A percentile compares a stretch with the other conserved stretches of the same genome.
Conservation (phyloP, 2,113 vertebrate species). For the Piprites chloris region DNA sequence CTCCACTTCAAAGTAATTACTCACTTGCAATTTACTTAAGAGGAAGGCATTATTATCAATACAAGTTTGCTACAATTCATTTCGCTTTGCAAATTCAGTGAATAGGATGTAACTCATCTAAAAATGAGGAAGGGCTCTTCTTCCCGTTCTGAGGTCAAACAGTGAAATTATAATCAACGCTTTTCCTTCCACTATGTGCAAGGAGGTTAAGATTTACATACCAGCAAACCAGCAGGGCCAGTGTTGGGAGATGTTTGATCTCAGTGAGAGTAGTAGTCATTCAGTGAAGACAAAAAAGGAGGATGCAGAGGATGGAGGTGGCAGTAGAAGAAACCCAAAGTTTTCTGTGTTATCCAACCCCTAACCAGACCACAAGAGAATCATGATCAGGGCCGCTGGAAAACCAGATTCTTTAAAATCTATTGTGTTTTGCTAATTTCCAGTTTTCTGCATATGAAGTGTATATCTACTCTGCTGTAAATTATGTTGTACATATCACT, state of each 20-base stretch:
- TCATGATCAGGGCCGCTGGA: conserved; percentile 76
- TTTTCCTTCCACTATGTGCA: conserved; percentile 72
- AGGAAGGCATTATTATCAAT: conserved; percentile 19
- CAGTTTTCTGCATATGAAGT: conserved; percentile 60
- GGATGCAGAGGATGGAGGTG: conserved; percentile 78
- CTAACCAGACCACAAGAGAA: conserved; percentile 81
- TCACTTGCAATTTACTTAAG: not conserved
- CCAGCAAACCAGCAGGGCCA: conserved; percentile 75
- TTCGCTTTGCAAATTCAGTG: conserved; percentile 29
- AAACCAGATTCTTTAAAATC: conserved; percentile 69
- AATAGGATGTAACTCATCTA: not conserved
- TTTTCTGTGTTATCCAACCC: conserved; percentile 79
- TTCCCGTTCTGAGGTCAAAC: conserved; percentile 35
- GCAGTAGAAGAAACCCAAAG: conserved; percentile 77
- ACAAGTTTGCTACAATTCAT: conserved; percentile 29
- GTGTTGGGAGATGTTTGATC: conserved; percentile 77
- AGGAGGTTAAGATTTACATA: conserved; percentile 76
- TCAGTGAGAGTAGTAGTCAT: conserved; percentile 74
- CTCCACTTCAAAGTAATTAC: not conserved
- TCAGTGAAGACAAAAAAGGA: conserved; percentile 81
- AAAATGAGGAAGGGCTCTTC: conserved; percentile 13
- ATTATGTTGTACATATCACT: not conserved
- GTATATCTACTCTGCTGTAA: conserved; percentile 56
- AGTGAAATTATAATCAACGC: conserved; percentile 30
- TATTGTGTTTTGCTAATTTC: conserved; percentile 58